Evolutionary conservation across 2,888 invertebrate genomes (phyloP).

Genomic region (Antheraea yamamai): DNA sequence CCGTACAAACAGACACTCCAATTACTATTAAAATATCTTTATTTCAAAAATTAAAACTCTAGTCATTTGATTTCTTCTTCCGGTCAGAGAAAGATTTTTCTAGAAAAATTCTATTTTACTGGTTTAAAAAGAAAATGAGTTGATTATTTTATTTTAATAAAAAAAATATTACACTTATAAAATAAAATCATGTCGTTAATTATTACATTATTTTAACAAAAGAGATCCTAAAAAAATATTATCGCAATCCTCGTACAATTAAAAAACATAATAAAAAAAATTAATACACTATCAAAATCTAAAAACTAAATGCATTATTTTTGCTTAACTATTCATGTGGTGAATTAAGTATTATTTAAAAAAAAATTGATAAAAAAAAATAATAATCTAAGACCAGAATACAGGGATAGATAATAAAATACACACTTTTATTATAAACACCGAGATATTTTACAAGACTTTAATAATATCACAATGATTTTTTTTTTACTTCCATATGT

Average conservation of each 20-base stretch:
- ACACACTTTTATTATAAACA: background rate
- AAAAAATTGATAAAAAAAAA: background rate
- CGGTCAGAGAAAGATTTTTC: too few species aligned
- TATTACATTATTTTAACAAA: background rate
- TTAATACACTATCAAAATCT: background rate
- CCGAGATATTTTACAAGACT: background rate
- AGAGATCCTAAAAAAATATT: background rate
- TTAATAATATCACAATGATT: background rate
- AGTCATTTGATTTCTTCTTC: too few species aligned
- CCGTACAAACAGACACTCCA: too few species aligned
- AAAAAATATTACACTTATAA: too few species aligned
- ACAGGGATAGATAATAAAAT: background rate
- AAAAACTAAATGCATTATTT: background rate
- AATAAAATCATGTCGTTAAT: background rate
- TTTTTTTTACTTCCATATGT: background rate
- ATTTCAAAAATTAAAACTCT: too few species aligned
- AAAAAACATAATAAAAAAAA: background rate
- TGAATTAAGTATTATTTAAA: background rate
- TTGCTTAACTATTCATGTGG: background rate
- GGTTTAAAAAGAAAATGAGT: too few species aligned
- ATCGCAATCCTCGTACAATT: background rate
- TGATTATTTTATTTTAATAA: too few species aligned
- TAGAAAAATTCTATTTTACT: too few species aligned
- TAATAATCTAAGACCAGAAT: background rate
- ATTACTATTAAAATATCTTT: too few species aligned